Conservation (phyloP, 2,113 vertebrate genomes). For the Halcyon malimbica region DNA sequence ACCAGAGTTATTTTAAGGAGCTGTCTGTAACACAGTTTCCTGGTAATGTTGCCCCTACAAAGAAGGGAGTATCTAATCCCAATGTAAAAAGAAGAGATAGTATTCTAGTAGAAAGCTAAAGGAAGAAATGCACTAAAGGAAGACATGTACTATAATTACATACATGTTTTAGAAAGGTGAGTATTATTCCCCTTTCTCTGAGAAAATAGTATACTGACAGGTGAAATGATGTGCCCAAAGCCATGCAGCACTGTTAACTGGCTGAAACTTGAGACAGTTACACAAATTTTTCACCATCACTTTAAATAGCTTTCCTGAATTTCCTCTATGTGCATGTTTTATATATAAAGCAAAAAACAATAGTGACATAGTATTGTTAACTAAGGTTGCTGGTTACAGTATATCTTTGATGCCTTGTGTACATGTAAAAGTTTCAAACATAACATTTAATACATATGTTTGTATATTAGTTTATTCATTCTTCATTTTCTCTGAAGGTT, state of each 20-base stretch:
- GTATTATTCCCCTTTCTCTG: background rate
- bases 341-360: background rate
- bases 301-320: background rate
- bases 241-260: background rate
- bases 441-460: background rate
- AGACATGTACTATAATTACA: background rate
- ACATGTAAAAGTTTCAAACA: background rate
- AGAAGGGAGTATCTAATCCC: background rate
- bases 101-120: background rate
- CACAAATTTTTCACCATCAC: background rate
- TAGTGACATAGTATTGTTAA: background rate
- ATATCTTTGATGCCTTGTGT: background rate
- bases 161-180: background rate
- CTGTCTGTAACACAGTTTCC: background rate
- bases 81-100: background rate
- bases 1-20: background rate
- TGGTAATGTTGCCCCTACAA: background rate
- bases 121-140: background rate
- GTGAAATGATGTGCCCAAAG: background rate
- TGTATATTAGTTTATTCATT: background rate
- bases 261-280: background rate
- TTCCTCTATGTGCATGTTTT: fast-evolving
- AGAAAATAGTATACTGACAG: background rate
- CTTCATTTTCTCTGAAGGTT: background rate
- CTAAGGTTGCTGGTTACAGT: background rate